Percentiles rank a stretch among this genome's conserved stretches.
Conservation (phyloP, 2,797 vertebrate genomes). For the Tadarida brasiliensis region DNA sequence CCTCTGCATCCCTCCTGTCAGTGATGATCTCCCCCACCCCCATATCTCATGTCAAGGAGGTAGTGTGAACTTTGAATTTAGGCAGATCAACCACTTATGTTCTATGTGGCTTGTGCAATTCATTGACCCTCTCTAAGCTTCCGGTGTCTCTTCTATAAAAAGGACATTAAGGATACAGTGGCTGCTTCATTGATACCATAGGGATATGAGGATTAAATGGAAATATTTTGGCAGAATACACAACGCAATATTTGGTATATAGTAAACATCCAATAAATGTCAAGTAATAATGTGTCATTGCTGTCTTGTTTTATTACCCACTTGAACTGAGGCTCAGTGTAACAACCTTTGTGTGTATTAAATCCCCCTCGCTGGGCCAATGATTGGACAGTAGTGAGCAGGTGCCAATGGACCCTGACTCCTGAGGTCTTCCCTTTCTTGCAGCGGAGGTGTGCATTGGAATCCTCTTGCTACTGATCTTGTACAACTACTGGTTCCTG, state of each 20-base stretch:
- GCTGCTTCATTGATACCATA: neutral
- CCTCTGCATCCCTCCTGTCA: neutral
- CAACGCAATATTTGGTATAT: neutral
- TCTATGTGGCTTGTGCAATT: neutral
- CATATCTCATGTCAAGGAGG: neutral
- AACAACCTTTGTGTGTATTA: neutral
- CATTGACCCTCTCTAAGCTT: neutral
- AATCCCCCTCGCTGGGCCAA: neutral
- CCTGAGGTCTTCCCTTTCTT: conserved; percentile 46
- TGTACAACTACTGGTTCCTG: conserved; percentile 93
- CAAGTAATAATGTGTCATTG: neutral
- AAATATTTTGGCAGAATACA: neutral
- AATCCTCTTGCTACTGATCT: conserved; percentile 88
- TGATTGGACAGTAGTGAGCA: neutral
- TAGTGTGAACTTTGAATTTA: neutral
- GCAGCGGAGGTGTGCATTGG: conserved; percentile 91
- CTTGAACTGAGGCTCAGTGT: neutral
- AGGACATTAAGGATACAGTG: neutral
- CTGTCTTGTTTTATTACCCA: neutral
- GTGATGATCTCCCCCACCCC: accelerated
- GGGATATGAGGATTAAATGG: neutral
- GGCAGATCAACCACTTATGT: neutral
- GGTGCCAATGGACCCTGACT: neutral
- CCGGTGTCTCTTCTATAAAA: neutral
- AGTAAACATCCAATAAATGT: neutral